phyloP scores from a whole-genome alignment of 1,140 invertebrate species.

The Homarus americanus region DNA sequence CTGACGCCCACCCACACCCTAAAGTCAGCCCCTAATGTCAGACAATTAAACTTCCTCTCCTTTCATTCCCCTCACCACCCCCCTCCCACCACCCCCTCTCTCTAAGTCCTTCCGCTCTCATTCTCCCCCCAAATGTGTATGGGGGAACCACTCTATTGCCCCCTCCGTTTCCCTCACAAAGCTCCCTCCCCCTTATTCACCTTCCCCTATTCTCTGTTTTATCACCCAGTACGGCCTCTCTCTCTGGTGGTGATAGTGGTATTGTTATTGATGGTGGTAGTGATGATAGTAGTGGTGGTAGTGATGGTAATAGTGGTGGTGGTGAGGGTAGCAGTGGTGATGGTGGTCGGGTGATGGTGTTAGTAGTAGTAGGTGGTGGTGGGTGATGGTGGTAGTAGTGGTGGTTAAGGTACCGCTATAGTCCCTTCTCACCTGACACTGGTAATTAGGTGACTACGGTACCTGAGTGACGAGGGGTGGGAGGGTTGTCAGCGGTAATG shows the following conservation, averaged over 20 bases:
- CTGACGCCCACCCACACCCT: neutral
- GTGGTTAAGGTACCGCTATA: no score
- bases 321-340: no score
- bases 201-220: no score
- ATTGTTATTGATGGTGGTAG: neutral
- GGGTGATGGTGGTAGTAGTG: no score
- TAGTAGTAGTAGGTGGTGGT: no score
- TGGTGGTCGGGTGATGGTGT: no score
- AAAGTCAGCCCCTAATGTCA: neutral
- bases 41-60: neutral
- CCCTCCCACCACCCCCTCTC: conserved; percentile 9
- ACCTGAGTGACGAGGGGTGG: no score
- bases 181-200: neutral
- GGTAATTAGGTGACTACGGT: no score
- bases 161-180: neutral
- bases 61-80: neutral
- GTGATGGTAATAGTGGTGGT: neutral
- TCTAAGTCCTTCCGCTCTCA: conserved; percentile 5
- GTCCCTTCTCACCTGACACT: no score
- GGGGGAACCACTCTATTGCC: neutral
- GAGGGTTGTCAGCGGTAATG: neutral
- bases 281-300: neutral
- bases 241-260: neutral
- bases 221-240: no score
- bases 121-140: no score